Percentiles rank a stretch among this genome's conserved stretches.
These are phyloP conservation scores for Plumapathes pennacea DNA, from an alignment of 92 coral and sea anemone species.

Conservation along the genomic window DNA sequence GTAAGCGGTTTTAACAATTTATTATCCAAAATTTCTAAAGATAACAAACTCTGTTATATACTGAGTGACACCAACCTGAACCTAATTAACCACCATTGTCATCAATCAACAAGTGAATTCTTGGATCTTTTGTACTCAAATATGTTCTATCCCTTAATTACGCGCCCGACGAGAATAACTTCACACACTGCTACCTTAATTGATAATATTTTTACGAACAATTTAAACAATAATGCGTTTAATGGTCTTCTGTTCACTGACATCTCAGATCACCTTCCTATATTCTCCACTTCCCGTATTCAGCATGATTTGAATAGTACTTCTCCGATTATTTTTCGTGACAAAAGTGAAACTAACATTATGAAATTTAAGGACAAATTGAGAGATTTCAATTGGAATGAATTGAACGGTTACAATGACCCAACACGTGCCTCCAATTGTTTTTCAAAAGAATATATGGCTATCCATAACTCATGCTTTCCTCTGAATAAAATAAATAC, in stretches of 20 bases:
- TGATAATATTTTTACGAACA: conserved; percentile 5
- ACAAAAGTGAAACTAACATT: no score
- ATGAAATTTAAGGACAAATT: conserved; percentile 3
- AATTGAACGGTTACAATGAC: conserved; percentile 32
- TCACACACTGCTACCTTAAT: conserved; percentile 5
- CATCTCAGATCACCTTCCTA: conserved; percentile 6
- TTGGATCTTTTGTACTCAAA: conserved; percentile 10
- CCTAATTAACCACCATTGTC: conserved; percentile 7
- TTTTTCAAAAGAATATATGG: conserved; percentile 13
- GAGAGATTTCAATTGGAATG: conserved; percentile 15
- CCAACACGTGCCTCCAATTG: conserved; percentile 12
- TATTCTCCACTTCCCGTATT: no score
- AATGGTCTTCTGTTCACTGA: conserved; percentile 11
- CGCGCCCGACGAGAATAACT: conserved; percentile 20
- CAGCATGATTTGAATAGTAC: no score
- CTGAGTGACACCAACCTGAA: conserved; percentile 20
- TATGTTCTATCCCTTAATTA: no score
- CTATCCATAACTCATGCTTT: conserved; percentile 38
- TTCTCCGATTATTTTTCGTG: no score
- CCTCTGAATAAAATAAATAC: conserved; percentile 25
- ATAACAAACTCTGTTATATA: conserved; percentile 1
- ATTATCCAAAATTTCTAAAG: conserved; percentile 13
- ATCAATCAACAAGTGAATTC: conserved; percentile 7
- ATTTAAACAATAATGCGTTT: background rate
- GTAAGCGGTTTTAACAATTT: conserved; percentile 5